Conservation (phyloP, 2,113 vertebrate genomes). For the Progne subis region DNA sequence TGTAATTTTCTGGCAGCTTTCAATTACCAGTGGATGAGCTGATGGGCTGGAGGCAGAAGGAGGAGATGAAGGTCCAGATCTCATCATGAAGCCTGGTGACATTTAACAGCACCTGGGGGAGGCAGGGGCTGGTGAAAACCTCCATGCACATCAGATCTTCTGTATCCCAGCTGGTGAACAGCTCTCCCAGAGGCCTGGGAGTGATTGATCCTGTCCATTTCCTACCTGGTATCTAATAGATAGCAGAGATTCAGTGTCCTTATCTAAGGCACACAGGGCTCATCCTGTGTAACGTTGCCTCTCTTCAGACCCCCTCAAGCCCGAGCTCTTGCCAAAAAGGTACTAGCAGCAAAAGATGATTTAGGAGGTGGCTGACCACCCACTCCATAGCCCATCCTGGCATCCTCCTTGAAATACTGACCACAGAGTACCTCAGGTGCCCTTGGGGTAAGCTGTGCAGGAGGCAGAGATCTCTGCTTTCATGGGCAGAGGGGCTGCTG, state of each 20-base stretch:
- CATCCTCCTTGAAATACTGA: not conserved
- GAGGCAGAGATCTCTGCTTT: not conserved
- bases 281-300: fast-evolving
- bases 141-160: not conserved
- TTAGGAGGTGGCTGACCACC: not conserved
- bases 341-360: not conserved
- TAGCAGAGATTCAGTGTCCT: fast-evolving
- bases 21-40: not conserved
- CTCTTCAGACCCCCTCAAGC: not conserved
- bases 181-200: not conserved
- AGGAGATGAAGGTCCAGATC: not conserved
- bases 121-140: not conserved
- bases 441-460: not conserved
- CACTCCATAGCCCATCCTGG: not conserved
- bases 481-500: not conserved
- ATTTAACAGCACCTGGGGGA: not conserved
- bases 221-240: not conserved
- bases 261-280: not conserved
- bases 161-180: not conserved
- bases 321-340: not conserved
- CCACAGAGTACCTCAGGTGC: fast-evolving
- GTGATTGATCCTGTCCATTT: not conserved
- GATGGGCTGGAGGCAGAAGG: not conserved
- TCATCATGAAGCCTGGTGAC: not conserved
- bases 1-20: not conserved